phyloP scores from a whole-genome alignment of 23 tunicate species.

The Ciona savignyi region DNA sequence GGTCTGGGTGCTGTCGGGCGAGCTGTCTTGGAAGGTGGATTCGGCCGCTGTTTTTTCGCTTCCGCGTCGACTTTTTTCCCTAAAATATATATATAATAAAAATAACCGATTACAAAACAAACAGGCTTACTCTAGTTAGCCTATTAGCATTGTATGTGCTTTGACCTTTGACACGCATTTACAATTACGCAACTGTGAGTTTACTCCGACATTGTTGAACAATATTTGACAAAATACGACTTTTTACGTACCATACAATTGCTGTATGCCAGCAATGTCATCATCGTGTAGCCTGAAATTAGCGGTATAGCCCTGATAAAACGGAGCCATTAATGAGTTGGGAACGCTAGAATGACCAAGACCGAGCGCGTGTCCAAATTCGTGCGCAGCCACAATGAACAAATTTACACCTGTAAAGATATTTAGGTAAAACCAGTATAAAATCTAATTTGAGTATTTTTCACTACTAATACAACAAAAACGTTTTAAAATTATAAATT shows the following conservation, averaged over 20 bases:
- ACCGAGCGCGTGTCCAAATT: conserved; percentile 84
- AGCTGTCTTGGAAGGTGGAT: background rate
- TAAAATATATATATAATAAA: too few species aligned
- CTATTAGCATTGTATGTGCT: too few species aligned
- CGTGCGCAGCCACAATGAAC: conserved; percentile 92
- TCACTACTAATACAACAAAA: too few species aligned
- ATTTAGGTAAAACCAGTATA: background rate
- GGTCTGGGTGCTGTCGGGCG: conserved; percentile 10
- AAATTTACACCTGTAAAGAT: conserved; percentile 58
- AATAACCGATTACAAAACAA: too few species aligned
- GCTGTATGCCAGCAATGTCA: conserved; percentile 89
- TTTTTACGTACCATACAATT: conserved; percentile 63
- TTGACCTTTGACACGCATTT: too few species aligned
- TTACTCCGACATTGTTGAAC: background rate
- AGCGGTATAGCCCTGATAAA: conserved; percentile 72
- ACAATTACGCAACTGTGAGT: too few species aligned
- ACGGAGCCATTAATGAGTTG: conserved; percentile 91
- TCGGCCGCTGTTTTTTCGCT: background rate
- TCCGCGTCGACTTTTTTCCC: background rate
- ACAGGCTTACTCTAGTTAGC: too few species aligned
- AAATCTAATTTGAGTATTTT: too few species aligned
- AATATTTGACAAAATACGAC: background rate
- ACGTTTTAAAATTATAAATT: too few species aligned
- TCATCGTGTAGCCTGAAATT: conserved; percentile 56
- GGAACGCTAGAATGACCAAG: conserved; percentile 79